These are phyloP conservation scores for Sebastiscus tertius DNA, from an alignment of 2,797 vertebrate genomes.

Conservation along the genomic window DNA sequence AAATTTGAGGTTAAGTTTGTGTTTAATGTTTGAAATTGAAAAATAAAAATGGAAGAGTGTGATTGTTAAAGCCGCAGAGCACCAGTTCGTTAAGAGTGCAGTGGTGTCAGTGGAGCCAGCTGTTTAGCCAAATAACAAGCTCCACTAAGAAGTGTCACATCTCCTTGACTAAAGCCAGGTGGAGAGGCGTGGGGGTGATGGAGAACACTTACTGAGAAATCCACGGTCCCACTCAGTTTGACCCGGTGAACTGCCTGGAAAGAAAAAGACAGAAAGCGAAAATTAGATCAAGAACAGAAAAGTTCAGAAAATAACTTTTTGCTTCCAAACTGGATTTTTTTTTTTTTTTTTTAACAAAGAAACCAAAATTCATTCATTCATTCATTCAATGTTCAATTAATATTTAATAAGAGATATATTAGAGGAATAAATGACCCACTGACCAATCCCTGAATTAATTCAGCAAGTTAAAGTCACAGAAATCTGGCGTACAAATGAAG, in stretches of 20 bases:
- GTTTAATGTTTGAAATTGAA: background rate
- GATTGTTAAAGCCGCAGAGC: background rate
- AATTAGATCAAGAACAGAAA: slow-evolving; percentile 26
- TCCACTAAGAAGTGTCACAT: slow-evolving; percentile 34
- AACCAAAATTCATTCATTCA: background rate
- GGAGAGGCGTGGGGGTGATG: slow-evolving; percentile 29
- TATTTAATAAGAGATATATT: background rate
- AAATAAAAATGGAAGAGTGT: background rate
- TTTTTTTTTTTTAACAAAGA: background rate
- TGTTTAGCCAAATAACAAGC: slow-evolving; percentile 46
- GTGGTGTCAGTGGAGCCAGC: slow-evolving; percentile 28
- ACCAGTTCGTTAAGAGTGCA: slow-evolving; percentile 5
- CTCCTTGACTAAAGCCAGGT: slow-evolving; percentile 49
- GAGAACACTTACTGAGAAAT: slow-evolving; percentile 63
- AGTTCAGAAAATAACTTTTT: background rate
- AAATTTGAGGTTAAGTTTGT: background rate
- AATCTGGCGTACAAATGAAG: background rate
- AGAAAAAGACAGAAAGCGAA: slow-evolving; percentile 18
- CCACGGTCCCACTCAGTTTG: slow-evolving; percentile 38
- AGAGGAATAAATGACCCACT: background rate
- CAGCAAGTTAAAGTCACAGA: background rate
- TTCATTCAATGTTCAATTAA: background rate
- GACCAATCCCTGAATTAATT: background rate
- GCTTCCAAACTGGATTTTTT: background rate
- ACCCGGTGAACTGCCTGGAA: slow-evolving; percentile 47